Evolutionary conservation across 2,888 invertebrate genomes (phyloP), one percentile per base, ranked within the genome.

Genomic region (Apodemia mormo): DNA sequence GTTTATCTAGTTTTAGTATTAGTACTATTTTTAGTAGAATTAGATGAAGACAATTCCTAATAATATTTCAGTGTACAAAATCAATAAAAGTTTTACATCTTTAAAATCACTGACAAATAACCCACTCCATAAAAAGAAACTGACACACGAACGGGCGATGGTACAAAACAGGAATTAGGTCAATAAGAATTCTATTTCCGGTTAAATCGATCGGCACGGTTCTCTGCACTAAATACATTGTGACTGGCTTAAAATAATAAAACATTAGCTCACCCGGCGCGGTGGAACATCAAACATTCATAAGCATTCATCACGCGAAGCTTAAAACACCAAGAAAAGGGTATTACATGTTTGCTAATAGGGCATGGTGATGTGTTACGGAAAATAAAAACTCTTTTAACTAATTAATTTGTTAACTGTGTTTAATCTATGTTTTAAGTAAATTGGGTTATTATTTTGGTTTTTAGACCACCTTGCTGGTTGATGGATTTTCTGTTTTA

Each of bases 181-280:
- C 79, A 76, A 72, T 76, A 70, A 73, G 68, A 72, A 73, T 75
- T 75, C 79, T 79, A 79, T 79, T 79, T 78, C 76, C 74, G 75
- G 72, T 73, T 45, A 71, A 78, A 85, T 85, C 83, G 83, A 85
- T 85, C 76, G 79, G 40, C 71, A 71, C 71, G 82, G 86, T 86
- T 86, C 86, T 85, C 84, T 87, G 85, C 83, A 84, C 87, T 86
- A 88, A 86, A 86, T 85, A 82, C 81, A 76, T 67, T 71, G 73
- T 73, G 76, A 76, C 73, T 77, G 79, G 79, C 81, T 88, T 90
- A 89, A 90, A 91, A 90, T 90, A 90, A 87, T 87, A 88, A 88
- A 88, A 87, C 85, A 83, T 82, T 84, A 76, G 66, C 61, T 66
- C 14, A 66, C 49, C 49, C 66, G 72, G 71, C 73, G 72, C 69